Evolutionary conservation across 2,888 invertebrate species (phyloP), one percentile per base, ranked within the genome.

Genomic region (Argynnis bischoffii): DNA sequence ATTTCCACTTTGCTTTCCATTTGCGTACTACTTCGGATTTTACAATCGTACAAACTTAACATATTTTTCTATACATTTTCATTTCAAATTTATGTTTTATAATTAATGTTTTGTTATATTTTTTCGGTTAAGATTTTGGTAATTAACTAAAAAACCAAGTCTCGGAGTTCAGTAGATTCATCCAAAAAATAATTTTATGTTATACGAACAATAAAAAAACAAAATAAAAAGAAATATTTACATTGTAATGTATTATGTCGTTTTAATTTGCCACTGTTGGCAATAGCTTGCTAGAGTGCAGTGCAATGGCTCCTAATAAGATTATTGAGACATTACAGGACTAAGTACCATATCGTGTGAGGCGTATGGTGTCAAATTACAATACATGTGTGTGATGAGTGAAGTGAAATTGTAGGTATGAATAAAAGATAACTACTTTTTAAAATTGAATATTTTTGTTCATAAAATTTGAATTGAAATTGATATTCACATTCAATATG

Each of bases 1-100:
- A 79, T 81, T 84, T 85, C 80, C 82, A 85, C 83, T 85, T 86
- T 81, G 82, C 82, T 86, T 87, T 86, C 83, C 83, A 83, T 82
- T 76, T 69, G 72, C 63, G 65, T 65, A 60, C 16, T 48, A 59
- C 56, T 60, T 51, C 50, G 26, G 26, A 55, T 26, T n/a, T 31
- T 48, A 41, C 35, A 0, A 41, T 55, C 13, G 2, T 55, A 11
- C 5, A 6, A 35, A 26, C 15, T 26, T 13, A 13, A 21, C 11
- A 26, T 11, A 48, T 59, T 47, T 13, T 55, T 55, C 16, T 46
- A 21, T 21, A 11, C 21, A 21, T n/a, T 46, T 46, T 15, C 11
- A 50, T 15, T 14, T 50, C 3, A n/a, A 14, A 1, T n/a, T 13
- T 3, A 50, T 5, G 5, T 14, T 50, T n/a, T 3, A 50, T 6